A percentile compares a stretch with the other conserved stretches of the same genome.
Evolutionary conservation across 2,113 vertebrate genomes (phyloP).

Genomic region (Illadopsis cleaveri): DNA sequence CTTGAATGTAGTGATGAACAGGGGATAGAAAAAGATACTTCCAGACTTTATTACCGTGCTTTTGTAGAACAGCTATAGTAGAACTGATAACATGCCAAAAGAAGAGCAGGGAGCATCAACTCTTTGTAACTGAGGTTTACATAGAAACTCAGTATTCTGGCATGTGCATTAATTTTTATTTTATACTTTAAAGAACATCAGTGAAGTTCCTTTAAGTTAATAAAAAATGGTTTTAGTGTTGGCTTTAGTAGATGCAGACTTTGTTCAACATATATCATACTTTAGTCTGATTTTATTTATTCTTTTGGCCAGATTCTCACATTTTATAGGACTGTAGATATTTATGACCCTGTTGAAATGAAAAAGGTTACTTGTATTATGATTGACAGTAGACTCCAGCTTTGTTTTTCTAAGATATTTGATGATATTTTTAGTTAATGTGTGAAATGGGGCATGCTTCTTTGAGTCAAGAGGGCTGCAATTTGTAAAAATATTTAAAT

Average conservation of each 20-base stretch:
- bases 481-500: slow-evolving; percentile 2
- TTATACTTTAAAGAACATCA: background rate
- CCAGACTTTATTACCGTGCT: background rate
- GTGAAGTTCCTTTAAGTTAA: background rate
- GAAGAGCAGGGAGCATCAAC: background rate
- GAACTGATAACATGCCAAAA: background rate
- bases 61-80: background rate
- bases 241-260: background rate
- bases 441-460: background rate
- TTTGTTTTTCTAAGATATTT: background rate
- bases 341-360: background rate
- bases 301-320: background rate
- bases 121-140: background rate
- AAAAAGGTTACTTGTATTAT: background rate
- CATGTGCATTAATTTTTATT: background rate
- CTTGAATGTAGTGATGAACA: background rate
- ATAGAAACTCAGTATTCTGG: background rate
- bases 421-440: background rate
- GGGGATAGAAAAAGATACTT: background rate
- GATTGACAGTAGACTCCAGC: background rate
- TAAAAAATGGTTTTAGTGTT: background rate
- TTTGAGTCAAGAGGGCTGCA: background rate
- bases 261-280: background rate
- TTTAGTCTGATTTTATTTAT: background rate
- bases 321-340: background rate